Evolutionary conservation across 64 coral and sea anemone genomes (phyloP).

Genomic region (Acropora tenuis): DNA sequence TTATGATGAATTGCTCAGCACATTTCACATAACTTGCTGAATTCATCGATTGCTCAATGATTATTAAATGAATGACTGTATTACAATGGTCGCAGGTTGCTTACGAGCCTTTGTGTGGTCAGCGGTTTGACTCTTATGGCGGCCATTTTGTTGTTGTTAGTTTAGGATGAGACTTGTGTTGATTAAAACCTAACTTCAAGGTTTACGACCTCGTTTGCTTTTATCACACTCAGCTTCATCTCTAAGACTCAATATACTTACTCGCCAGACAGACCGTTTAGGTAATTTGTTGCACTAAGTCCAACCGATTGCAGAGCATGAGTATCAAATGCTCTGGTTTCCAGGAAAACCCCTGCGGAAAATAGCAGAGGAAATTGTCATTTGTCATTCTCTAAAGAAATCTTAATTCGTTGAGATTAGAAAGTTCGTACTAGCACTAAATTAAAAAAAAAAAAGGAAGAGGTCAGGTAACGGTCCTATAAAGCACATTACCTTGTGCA

Average conservation of each 20-base stretch:
- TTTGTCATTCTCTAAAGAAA: background rate
- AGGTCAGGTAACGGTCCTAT: background rate
- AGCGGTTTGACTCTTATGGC: too few species aligned
- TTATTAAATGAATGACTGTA: too few species aligned
- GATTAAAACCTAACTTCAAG: too few species aligned
- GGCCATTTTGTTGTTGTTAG: too few species aligned
- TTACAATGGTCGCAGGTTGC: too few species aligned
- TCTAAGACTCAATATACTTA: background rate
- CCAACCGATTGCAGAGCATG: background rate
- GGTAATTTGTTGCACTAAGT: background rate
- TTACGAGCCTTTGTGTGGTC: too few species aligned
- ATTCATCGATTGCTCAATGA: too few species aligned
- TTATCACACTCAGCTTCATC: background rate
- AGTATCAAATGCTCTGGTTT: conserved; percentile 28
- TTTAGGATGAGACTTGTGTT: too few species aligned
- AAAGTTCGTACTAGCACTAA: background rate
- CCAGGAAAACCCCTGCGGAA: background rate
- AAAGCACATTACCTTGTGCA: background rate
- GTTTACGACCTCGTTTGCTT: background rate
- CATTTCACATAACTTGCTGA: too few species aligned
- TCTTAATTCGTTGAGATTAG: too few species aligned
- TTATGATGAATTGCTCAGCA: too few species aligned
- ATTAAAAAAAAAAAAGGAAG: background rate
- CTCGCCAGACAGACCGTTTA: conserved; percentile 5
- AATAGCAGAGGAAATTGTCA: background rate